phyloP scores from a whole-genome alignment of 2,113 vertebrate species.

The Cyrtonyx montezumae region DNA sequence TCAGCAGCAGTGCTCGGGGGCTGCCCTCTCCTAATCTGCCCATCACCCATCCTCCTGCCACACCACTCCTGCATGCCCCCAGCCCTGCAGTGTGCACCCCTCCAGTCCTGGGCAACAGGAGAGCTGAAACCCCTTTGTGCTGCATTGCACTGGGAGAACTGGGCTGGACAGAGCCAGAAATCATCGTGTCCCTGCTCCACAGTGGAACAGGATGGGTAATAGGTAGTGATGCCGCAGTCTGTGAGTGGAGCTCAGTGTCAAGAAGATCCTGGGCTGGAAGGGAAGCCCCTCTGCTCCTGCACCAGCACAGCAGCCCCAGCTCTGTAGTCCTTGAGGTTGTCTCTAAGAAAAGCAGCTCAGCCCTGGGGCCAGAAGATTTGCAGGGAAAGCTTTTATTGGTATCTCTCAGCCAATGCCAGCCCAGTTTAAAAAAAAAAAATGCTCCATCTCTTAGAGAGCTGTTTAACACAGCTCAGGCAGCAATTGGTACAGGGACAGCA shows the following conservation, averaged over 20 bases:
- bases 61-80: fast-evolving
- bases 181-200: fast-evolving
- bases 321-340: constrained; percentile 26
- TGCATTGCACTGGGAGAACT: neutral
- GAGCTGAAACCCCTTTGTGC: fast-evolving
- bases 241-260: fast-evolving
- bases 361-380: neutral
- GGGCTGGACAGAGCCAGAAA: fast-evolving
- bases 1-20: neutral
- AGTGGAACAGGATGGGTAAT: fast-evolving
- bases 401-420: constrained; percentile 65
- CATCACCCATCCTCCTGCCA: neutral
- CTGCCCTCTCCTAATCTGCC: neutral
- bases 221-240: neutral
- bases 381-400: constrained; percentile 65
- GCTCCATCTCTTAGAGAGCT: constrained; percentile 31
- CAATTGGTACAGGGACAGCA: constrained; percentile 47
- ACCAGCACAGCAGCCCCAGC: neutral
- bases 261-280: neutral
- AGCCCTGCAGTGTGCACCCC: neutral
- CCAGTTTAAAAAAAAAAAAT: neutral
- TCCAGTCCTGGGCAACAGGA: neutral
- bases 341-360: neutral
- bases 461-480: constrained; percentile 62
- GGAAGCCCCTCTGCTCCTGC: neutral